Percentiles rank a stretch among this genome's conserved stretches.
These are phyloP conservation scores for Thinocorus orbignyianus DNA, from an alignment of 2,113 vertebrate species.

Conservation along the genomic window DNA sequence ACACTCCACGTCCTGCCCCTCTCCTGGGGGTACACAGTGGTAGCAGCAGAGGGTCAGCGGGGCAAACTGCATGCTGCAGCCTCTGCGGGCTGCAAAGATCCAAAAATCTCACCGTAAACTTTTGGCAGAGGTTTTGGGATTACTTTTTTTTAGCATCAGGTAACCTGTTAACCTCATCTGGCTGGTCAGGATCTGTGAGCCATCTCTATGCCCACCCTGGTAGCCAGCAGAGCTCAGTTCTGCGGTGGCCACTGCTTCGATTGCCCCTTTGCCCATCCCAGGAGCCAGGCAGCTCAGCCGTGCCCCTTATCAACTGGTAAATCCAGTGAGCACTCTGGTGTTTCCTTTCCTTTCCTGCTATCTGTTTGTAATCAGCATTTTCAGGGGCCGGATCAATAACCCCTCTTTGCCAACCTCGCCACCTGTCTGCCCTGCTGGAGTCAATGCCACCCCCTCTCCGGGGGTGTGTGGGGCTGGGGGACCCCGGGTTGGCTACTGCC, in stretches of 20 bases:
- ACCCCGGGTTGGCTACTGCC: background rate
- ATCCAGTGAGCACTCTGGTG: fast-evolving
- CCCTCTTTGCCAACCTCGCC: background rate
- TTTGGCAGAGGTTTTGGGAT: background rate
- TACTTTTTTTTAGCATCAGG: background rate
- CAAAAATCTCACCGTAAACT: fast-evolving
- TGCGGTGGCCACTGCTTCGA: fast-evolving
- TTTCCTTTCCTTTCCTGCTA: background rate
- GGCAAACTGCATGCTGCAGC: background rate
- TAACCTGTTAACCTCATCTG: background rate
- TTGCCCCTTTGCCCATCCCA: no score
- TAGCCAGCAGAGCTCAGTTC: background rate
- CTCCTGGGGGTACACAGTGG: fast-evolving
- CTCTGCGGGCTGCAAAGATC: background rate
- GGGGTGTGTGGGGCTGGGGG: background rate
- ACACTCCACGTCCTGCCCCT: fast-evolving
- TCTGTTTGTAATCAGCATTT: background rate
- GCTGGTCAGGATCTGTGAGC: background rate
- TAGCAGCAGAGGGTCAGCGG: background rate
- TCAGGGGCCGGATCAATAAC: background rate
- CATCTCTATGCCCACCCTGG: background rate
- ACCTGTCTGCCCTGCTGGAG: background rate
- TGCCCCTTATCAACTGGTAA: background rate
- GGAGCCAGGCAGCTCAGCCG: background rate
- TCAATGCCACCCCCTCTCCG: no score